Conservation (phyloP, 2,888 invertebrate genomes). For the Sphaerophoria taeniata region DNA sequence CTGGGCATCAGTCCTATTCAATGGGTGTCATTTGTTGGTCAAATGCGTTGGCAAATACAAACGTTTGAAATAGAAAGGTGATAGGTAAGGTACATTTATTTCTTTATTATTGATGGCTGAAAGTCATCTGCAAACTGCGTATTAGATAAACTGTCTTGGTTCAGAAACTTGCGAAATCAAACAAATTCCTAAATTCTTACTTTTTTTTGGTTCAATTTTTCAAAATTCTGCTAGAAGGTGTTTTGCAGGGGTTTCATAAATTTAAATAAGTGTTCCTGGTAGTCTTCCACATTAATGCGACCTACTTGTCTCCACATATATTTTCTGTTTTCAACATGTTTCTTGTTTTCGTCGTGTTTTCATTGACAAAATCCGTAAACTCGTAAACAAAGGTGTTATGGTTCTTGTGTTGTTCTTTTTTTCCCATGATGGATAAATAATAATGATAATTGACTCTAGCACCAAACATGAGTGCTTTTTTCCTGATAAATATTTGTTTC, state of each 20-base stretch:
- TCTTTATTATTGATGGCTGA: too few relatives aligned
- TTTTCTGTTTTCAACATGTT: neutral
- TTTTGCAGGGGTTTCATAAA: too few relatives aligned
- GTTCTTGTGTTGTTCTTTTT: constrained; percentile 18
- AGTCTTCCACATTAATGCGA: neutral
- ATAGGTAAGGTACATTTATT: neutral
- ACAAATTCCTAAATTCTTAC: too few relatives aligned
- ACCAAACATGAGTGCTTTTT: constrained; percentile 9
- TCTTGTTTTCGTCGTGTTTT: constrained; percentile 16
- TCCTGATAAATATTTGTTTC: constrained; percentile 13
- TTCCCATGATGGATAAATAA: constrained; percentile 33
- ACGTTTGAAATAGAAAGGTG: neutral
- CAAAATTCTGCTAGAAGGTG: too few relatives aligned
- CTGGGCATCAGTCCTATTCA: constrained; percentile 59
- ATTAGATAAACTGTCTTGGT: too few relatives aligned
- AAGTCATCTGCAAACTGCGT: too few relatives aligned
- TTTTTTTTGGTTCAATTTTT: too few relatives aligned
- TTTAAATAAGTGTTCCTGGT: too few relatives aligned
- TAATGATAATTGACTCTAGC: constrained; percentile 10
- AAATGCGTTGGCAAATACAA: constrained; percentile 39
- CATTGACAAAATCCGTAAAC: neutral
- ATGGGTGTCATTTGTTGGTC: constrained; percentile 2
- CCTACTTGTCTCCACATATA: neutral
- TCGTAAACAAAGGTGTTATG: constrained; percentile 24
- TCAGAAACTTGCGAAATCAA: too few relatives aligned